A percentile compares a stretch with the other conserved stretches of the same genome.
Conservation (phyloP, 2,888 invertebrate genomes). For the Dolomedes plantarius region DNA sequence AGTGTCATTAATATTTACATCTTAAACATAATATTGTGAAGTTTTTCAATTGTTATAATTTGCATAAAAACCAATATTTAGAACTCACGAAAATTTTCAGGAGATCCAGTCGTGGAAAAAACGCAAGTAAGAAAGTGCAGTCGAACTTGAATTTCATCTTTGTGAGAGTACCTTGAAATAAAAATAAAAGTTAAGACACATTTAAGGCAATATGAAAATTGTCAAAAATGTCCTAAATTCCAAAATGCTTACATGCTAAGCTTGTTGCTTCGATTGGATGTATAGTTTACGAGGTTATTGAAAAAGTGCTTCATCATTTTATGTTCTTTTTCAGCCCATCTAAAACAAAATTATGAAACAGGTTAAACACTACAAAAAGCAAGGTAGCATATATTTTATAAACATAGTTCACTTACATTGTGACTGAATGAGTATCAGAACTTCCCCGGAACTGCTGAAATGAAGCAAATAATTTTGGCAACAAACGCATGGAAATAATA, state of each 20-base stretch:
- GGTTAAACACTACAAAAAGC: not conserved
- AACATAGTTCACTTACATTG: slow-evolving; percentile 80
- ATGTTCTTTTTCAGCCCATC: slow-evolving; percentile 93
- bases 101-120: slow-evolving; percentile 92
- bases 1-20: too few species aligned
- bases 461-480: slow-evolving; percentile 93
- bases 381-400: not conserved
- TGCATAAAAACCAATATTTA: too few species aligned
- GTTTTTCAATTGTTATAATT: too few species aligned
- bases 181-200: not conserved
- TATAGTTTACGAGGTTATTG: slow-evolving; percentile 88
- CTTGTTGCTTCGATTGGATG: slow-evolving; percentile 63
- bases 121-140: slow-evolving; percentile 94
- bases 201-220: not conserved
- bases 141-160: slow-evolving; percentile 91
- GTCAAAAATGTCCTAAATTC: not conserved
- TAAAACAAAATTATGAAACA: slow-evolving; percentile 61
- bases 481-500: slow-evolving; percentile 89
- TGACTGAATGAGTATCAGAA: slow-evolving; percentile 89
- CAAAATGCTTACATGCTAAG: slow-evolving; percentile 60
- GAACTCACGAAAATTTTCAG: slow-evolving; percentile 84
- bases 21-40: too few species aligned
- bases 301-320: slow-evolving; percentile 96
- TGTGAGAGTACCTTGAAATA: slow-evolving; percentile 74
- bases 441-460: slow-evolving; percentile 90